Base-by-base conservation (phyloP, 2,888 invertebrate species). In the Aphidoletes aphidimyza region DNA sequence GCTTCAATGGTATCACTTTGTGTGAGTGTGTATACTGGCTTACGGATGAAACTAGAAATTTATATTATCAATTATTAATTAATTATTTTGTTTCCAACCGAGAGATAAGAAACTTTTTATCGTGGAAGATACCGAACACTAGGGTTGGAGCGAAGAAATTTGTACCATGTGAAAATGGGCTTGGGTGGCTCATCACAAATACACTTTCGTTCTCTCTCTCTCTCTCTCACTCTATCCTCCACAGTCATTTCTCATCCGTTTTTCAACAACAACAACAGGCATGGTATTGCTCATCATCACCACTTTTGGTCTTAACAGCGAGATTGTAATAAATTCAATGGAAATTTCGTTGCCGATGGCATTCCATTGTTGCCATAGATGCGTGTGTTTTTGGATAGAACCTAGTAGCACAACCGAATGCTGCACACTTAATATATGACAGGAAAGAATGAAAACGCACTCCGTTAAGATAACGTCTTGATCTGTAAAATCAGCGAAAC, bases 31-130 rank as follows among this genome's bases (percentile, higher is more conserved):
- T 14, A 14, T 47, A 19, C 19, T 9, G 9, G 47, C 17, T 17
- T 2, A 11, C 6, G 9, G 2, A 22, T 22, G 54, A 69, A 69
- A 69, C 34, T 69, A 69, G 69, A 69, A 69, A 30, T 69, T 69
- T 30, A 69, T 69, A 30, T 69, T 26, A 69, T 69, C 69, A 69
- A 69, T 69, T 69, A 69, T 30, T 69, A 69, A 69, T 69, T 69
- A 69, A 69, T n/a, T 69, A 69, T 69, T 69, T 69, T 69, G 69
- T 69, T 69, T 69, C 30, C 69, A 69, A 30, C 30, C 69, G 69
- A 69, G 69, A 69, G 30, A 22, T n/a, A n/a, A 8, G 14, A 30
- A 69, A 69, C 26, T 30, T 69, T 69, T 69, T 69, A 69, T 69
- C 69, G 69, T 14, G 69, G 22, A 47, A 69, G n/a, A n/a, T n/a